A percentile compares a stretch with the other conserved stretches of the same genome.
Evolutionary conservation across 2,113 vertebrate species (phyloP).

Genomic region (Stomatorhinus ivindoensis): DNA sequence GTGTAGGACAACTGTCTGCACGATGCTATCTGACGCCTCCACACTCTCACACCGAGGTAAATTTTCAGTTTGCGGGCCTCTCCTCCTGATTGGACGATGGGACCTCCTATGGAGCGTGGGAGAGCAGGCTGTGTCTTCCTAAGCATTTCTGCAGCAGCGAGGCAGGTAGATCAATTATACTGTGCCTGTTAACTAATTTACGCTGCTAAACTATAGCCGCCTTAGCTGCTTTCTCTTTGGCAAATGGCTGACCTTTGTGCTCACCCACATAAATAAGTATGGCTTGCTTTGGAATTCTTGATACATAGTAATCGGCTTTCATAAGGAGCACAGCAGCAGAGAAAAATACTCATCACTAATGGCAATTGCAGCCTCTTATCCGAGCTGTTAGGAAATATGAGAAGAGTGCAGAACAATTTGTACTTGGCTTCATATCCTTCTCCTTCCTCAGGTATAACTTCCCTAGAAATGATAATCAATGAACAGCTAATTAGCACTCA

Average conservation of each 20-base stretch:
- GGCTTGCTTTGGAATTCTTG: background rate
- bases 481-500: background rate
- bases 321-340: background rate
- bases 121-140: background rate
- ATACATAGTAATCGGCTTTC: background rate
- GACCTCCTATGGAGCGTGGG: too few relatives aligned
- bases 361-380: background rate
- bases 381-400: background rate
- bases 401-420: background rate
- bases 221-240: background rate
- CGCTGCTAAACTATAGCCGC: background rate
- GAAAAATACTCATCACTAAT: background rate
- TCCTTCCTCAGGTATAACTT: background rate
- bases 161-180: background rate
- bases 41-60: background rate
- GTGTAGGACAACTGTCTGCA: background rate
- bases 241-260: background rate
- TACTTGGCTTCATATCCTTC: background rate
- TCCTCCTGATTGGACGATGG: conserved; percentile 1
- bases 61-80: background rate
- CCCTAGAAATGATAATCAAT: background rate
- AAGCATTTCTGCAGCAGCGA: background rate
- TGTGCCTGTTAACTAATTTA: background rate
- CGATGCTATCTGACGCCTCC: background rate
- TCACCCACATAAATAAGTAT: background rate